Base-by-base conservation (phyloP, 1,140 invertebrate species). In the Anastatus disparis region DNA sequence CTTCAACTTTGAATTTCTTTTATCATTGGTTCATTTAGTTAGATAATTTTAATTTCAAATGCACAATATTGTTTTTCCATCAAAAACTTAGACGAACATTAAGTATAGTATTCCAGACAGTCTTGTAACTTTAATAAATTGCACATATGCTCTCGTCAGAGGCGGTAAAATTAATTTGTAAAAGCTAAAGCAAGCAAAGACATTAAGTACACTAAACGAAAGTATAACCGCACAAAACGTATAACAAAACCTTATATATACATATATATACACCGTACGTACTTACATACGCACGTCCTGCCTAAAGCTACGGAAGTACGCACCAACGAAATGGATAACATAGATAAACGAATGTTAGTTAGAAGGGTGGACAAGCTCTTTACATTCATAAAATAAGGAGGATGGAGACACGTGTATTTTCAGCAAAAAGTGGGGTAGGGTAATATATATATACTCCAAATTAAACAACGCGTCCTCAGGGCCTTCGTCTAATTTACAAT, bases 391-490 rank as follows among this genome's bases (percentile, higher is more conserved):
- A n/a, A n/a, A n/a, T n/a, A n/a, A n/a, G n/a, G n/a, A n/a, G n/a
- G n/a, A n/a, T n/a, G n/a, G n/a, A n/a, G n/a, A n/a, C n/a, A n/a
- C 52, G 44, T 66, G 53, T 44, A 26, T 27, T 59, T 59, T 59
- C 24, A n/a, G 20, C 56, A 13, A 22, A 56, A 17, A 17, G 52
- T 13, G 50, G 75, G 61, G 70, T n/a, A n/a, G n/a, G n/a, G n/a
- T n/a, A n/a, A n/a, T n/a, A n/a, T n/a, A n/a, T n/a, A n/a, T n/a
- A 64, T 42, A 71, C 53, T 61, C 70, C 63, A 76, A 77, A 77
- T 77, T 77, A 76, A 77, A 76, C 76, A 77, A 72, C 58, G n/a
- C n/a, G 48, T 61, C 64, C 76, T 64, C 1, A 71, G 76, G 70
- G 70, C 59, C 50, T 24, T 53, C 52, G 46, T 59, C 73, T 77